Evolutionary conservation across 2,888 invertebrate genomes (phyloP).

Genomic region (Drosophila melanosoma): DNA sequence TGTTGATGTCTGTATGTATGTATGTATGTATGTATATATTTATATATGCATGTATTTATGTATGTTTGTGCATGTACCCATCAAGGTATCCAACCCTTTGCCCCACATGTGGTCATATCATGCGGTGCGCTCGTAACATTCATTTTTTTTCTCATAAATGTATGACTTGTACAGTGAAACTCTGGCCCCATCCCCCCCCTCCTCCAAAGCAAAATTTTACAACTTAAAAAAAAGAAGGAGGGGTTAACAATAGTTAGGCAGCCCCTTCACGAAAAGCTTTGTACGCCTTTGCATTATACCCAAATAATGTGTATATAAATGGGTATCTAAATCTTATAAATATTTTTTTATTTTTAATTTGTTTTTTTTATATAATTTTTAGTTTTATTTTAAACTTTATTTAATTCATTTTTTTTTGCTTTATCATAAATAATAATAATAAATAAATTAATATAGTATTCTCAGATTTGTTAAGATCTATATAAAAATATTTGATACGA

Average conservation of each 20-base stretch:
- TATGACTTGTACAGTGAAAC: background rate
- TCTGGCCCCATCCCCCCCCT: too few species aligned
- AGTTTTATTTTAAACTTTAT: too few species aligned
- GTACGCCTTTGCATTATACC: background rate
- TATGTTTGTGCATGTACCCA: background rate
- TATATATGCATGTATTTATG: background rate
- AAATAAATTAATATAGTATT: background rate
- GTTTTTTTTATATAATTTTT: too few species aligned
- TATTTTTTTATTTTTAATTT: background rate
- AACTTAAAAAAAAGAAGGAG: background rate
- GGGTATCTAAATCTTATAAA: background rate
- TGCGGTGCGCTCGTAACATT: conserved; percentile 57
- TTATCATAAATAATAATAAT: too few species aligned
- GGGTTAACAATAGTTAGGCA: background rate
- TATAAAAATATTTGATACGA: too few species aligned
- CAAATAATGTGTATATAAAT: background rate
- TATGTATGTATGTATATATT: background rate
- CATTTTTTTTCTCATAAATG: conserved; percentile 7
- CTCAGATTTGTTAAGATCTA: background rate
- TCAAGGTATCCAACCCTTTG: conserved; percentile 7
- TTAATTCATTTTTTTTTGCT: too few species aligned
- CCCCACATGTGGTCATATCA: conserved; percentile 50
- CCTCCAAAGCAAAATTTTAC: background rate
- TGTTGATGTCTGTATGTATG: background rate
- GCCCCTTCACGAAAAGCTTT: background rate